Evolutionary conservation across 2,888 invertebrate species (phyloP).

Genomic region (Crioceris asparagi): DNA sequence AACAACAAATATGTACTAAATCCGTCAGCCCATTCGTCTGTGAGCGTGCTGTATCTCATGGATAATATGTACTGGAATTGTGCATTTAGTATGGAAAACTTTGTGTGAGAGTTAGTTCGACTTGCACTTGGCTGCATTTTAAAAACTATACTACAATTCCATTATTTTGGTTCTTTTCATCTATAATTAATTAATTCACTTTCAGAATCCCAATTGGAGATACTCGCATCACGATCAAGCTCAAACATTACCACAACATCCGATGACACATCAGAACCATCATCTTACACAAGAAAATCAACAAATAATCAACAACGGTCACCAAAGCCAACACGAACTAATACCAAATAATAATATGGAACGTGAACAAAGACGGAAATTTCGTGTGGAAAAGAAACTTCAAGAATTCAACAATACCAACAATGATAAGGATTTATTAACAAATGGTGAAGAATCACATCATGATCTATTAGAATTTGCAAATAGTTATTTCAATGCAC

Average conservation of each 20-base stretch:
- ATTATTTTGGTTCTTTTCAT: no score
- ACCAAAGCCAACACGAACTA: conserved; percentile 25
- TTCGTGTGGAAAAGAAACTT: conserved; percentile 75
- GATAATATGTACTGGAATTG: no score
- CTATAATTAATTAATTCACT: conserved; percentile 5
- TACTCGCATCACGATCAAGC: conserved; percentile 20
- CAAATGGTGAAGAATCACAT: conserved; percentile 46
- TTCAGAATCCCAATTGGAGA: conserved; percentile 33
- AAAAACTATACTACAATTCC: no score
- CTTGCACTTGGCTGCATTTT: no score
- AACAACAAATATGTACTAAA: no score
- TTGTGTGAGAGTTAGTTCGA: no score
- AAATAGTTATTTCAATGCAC: conserved; percentile 85
- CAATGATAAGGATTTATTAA: conserved; percentile 41
- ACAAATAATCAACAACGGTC: conserved; percentile 11
- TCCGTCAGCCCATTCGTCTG: no score
- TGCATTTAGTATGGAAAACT: no score
- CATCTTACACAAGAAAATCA: conserved; percentile 11
- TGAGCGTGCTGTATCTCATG: no score
- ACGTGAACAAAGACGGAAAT: conserved; percentile 69
- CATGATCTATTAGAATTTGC: conserved; percentile 88
- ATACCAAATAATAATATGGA: conserved; percentile 51
- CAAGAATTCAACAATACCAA: conserved; percentile 66
- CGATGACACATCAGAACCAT: conserved; percentile 11
- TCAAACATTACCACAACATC: conserved; percentile 11